Conservation (phyloP, 2,113 vertebrate species). For the Apaloderma vittatum region DNA sequence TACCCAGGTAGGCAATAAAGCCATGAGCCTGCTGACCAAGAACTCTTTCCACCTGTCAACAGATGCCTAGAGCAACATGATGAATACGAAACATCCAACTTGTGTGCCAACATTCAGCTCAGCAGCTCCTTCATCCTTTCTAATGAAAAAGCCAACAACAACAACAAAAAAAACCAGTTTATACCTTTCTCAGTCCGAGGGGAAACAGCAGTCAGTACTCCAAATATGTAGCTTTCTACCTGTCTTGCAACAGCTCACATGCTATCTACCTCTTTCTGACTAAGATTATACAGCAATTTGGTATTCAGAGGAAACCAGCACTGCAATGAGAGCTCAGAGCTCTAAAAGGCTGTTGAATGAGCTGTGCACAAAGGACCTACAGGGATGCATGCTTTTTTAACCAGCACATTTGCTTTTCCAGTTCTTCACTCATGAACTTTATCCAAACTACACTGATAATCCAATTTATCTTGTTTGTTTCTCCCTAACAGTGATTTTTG, state of each 20-base stretch:
- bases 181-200: not conserved
- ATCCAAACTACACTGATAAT: not conserved
- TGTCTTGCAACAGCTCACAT: not conserved
- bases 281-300: not conserved
- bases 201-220: not conserved
- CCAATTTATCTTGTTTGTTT: not conserved
- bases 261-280: not conserved
- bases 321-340: not conserved
- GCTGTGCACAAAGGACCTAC: not conserved
- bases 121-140: conserved; percentile 54
- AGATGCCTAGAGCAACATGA: conserved; percentile 65
- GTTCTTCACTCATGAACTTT: not conserved
- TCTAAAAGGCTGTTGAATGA: not conserved
- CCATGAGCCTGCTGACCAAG: conserved; percentile 42
- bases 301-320: not conserved
- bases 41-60: conserved; percentile 63
- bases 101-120: conserved; percentile 11
- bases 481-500: conserved; percentile 1
- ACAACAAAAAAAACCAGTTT: not conserved
- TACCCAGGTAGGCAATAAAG: conserved; percentile 50
- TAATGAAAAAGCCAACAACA: conserved; percentile 13
- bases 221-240: not conserved
- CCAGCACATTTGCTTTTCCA: not conserved
- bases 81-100: conserved; percentile 61
- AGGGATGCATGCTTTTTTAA: not conserved